Evolutionary conservation across 2,797 vertebrate genomes (phyloP).

Genomic region (Siniperca undulata): DNA sequence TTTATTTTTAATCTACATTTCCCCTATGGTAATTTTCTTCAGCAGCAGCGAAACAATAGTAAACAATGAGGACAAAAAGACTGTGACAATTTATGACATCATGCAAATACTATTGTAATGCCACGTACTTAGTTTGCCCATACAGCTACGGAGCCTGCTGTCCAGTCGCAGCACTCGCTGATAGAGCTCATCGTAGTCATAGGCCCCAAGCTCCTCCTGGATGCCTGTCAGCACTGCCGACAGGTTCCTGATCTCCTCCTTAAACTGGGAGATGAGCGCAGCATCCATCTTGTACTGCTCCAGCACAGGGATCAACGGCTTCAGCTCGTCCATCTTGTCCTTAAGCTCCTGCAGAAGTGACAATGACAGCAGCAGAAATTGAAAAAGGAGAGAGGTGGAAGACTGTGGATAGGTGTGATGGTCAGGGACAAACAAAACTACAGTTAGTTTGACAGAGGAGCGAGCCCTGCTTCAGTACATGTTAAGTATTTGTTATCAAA

Average conservation of each 20-base stretch:
- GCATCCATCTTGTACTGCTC: conserved; percentile 99
- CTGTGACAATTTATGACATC: conserved; percentile 4
- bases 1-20: conserved; percentile 5
- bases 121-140: conserved; percentile 98
- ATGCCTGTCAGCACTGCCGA: conserved; percentile 93
- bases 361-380: conserved; percentile 33
- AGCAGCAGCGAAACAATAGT: neutral
- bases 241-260: conserved; percentile 97
- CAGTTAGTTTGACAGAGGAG: conserved; percentile 18
- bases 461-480: neutral
- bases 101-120: conserved; percentile 8
- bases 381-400: conserved; percentile 30
- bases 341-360: conserved; percentile 90
- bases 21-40: conserved; percentile 7
- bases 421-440: conserved; percentile 19
- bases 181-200: conserved; percentile 97
- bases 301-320: conserved; percentile 96
- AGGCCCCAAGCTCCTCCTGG: conserved; percentile 97
- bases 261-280: conserved; percentile 95
- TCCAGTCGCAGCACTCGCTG: conserved; percentile 95
- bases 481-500: neutral
- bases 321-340: conserved; percentile 97
- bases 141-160: conserved; percentile 94
- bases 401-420: neutral
- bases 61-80: neutral